These are phyloP conservation scores for Scaptomyza hsui DNA, from an alignment of 1,140 invertebrate species.

Conservation along the genomic window DNA sequence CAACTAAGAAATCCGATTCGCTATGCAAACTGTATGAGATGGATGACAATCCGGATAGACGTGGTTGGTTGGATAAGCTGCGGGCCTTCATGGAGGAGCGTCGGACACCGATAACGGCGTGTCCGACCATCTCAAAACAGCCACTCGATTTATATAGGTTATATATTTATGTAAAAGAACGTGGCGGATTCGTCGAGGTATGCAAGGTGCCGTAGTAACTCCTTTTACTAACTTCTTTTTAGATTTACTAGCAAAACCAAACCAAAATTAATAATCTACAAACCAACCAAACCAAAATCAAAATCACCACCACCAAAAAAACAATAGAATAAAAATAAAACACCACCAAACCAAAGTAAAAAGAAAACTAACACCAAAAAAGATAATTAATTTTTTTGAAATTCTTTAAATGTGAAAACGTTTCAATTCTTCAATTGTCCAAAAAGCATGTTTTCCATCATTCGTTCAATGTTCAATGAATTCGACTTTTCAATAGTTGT, in stretches of 20 bases:
- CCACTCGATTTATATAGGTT: slow-evolving; percentile 98
- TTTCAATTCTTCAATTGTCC: neutral
- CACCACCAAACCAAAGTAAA: slow-evolving; percentile 66
- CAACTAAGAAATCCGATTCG: slow-evolving; percentile 92
- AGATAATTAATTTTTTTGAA: slow-evolving; percentile 4
- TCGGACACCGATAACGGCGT: slow-evolving; percentile 95
- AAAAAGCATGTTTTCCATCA: slow-evolving; percentile 19
- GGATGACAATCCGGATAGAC: slow-evolving; percentile 96
- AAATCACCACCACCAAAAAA: slow-evolving; percentile 50
- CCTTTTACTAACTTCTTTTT: slow-evolving; percentile 84
- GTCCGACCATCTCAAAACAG: slow-evolving; percentile 98
- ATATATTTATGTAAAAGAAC: slow-evolving; percentile 97
- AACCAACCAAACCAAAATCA: slow-evolving; percentile 72
- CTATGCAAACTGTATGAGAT: slow-evolving; percentile 97
- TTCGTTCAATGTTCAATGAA: neutral
- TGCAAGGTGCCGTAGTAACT: slow-evolving; percentile 89
- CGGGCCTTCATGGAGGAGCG: slow-evolving; percentile 97
- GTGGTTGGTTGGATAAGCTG: slow-evolving; percentile 95
- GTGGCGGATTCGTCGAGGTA: slow-evolving; percentile 99
- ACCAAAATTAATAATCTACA: slow-evolving; percentile 48
- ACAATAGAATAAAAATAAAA: slow-evolving; percentile 43
- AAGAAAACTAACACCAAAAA: slow-evolving; percentile 46
- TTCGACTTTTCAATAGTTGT: too few species aligned
- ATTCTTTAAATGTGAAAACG: slow-evolving; percentile 16
- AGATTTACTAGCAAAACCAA: slow-evolving; percentile 83